Conservation (phyloP, 1,140 invertebrate genomes). For the Mya arenaria region DNA sequence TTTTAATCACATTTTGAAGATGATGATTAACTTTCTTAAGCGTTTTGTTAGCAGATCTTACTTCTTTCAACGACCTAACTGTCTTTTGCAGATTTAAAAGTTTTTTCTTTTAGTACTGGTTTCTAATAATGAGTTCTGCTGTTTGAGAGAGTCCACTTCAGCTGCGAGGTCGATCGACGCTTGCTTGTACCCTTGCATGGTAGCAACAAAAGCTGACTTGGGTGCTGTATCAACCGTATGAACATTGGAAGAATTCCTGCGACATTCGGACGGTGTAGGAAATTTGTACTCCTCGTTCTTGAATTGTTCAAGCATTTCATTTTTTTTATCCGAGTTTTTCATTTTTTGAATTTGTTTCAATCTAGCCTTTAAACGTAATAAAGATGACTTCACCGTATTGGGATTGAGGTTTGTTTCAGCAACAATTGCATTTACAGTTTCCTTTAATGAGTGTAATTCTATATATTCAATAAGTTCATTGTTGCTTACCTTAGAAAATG, state of each 20-base stretch:
- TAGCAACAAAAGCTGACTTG: not conserved
- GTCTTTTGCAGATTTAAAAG: not conserved
- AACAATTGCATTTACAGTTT: not conserved
- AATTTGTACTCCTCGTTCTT: slow-evolving; percentile 17
- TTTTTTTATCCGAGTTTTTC: slow-evolving; percentile 25
- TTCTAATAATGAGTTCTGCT: not conserved
- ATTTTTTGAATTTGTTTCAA: slow-evolving; percentile 5
- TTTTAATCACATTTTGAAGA: slow-evolving; percentile 8
- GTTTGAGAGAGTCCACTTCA: not conserved
- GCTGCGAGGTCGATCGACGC: not conserved
- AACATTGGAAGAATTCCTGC: not conserved
- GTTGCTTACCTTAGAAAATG: too few species aligned
- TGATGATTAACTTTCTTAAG: not conserved
- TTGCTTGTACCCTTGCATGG: not conserved
- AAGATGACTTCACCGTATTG: slow-evolving; percentile 10
- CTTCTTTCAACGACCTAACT: not conserved
- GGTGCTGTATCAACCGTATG: slow-evolving; percentile 2
- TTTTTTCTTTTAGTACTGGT: not conserved
- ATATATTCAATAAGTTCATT: too few species aligned
- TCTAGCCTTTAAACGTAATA: slow-evolving; percentile 6
- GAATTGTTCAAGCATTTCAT: not conserved
- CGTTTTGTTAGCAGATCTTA: not conserved
- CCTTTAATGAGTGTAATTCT: too few species aligned
- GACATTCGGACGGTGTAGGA: not conserved
- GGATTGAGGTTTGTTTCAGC: not conserved